Conservation (phyloP, 92 coral and sea anemone species). For the Blastomussa wellsi region DNA sequence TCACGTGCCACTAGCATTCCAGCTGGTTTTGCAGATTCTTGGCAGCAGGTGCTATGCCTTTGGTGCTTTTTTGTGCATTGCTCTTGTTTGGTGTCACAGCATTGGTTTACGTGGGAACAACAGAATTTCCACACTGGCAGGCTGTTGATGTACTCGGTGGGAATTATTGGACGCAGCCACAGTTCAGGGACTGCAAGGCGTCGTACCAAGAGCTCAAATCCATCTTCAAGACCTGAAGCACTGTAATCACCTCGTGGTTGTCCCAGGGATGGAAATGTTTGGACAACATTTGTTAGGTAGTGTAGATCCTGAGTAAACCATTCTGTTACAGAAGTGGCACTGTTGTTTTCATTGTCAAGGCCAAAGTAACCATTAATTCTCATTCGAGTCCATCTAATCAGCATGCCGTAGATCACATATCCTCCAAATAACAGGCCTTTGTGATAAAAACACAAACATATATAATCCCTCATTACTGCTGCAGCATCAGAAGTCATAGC, state of each 20-base stretch:
- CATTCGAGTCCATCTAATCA: constrained; percentile 63
- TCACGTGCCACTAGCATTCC: constrained; percentile 76
- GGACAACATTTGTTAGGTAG: constrained; percentile 73
- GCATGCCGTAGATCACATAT: constrained; percentile 69
- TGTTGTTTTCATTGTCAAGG: constrained; percentile 64
- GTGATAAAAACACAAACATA: constrained; percentile 53
- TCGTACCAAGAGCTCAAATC: constrained; percentile 86
- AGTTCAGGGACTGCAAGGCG: constrained; percentile 95
- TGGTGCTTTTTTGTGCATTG: constrained; percentile 3
- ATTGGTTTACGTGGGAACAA: constrained; percentile 25
- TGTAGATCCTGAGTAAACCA: constrained; percentile 94
- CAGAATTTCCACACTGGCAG: constrained; percentile 95
- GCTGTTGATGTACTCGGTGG: constrained; percentile 87
- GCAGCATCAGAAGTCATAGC: constrained; percentile 82
- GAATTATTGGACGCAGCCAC: constrained; percentile 94
- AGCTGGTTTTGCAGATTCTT: constrained; percentile 59
- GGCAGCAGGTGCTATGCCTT: constrained; percentile 42
- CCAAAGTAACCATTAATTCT: constrained; percentile 72
- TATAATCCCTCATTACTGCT: constrained; percentile 70
- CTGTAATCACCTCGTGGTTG: constrained; percentile 70
- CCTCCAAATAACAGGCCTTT: constrained; percentile 59
- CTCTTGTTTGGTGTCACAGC: constrained; percentile 7
- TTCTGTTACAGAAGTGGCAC: constrained; percentile 60
- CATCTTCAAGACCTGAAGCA: constrained; percentile 77
- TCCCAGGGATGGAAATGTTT: constrained; percentile 74